phyloP scores from a whole-genome alignment of 2,113 vertebrate species.

The Melanerpes formicivorus region DNA sequence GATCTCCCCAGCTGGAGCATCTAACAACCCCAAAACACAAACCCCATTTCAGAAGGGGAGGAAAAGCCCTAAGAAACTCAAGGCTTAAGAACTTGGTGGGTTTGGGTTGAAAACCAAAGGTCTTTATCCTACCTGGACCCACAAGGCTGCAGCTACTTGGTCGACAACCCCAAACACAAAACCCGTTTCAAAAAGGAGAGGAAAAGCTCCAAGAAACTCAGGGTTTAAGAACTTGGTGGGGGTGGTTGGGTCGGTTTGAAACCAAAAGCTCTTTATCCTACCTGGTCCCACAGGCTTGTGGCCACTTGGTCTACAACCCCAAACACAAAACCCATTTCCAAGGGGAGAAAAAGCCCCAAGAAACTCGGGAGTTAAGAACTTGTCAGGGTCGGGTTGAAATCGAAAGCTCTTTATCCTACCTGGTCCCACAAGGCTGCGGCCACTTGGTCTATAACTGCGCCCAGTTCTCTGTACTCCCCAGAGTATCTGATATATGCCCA shows the following conservation, averaged over 20 bases:
- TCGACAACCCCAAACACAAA: slow-evolving; percentile 72
- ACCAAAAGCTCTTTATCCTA: slow-evolving; percentile 69
- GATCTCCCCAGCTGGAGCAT: neutral
- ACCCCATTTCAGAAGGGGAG: neutral
- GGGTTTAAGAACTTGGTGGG: neutral
- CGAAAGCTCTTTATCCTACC: slow-evolving; percentile 72
- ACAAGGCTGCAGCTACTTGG: slow-evolving; percentile 96
- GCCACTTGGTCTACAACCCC: slow-evolving; percentile 97
- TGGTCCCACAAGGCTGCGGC: slow-evolving; percentile 98
- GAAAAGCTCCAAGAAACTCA: neutral
- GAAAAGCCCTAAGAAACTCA: neutral
- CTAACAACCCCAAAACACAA: neutral
- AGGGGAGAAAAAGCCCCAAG: no score
- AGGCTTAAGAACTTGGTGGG: neutral
- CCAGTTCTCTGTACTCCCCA: slow-evolving; percentile 96
- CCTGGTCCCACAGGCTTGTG: slow-evolving; percentile 97
- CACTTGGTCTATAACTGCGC: slow-evolving; percentile 98
- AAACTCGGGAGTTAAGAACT: no score
- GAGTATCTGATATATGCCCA: slow-evolving; percentile 99
- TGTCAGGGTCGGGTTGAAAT: no score
- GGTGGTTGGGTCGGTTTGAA: neutral
- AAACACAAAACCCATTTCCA: no score
- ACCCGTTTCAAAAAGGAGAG: neutral
- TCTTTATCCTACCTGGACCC: slow-evolving; percentile 91
- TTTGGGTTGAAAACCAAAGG: neutral